Evolutionary conservation across 2,797 vertebrate genomes (phyloP), one percentile per base, ranked within the genome.

Genomic region (Phalanger gymnotis): DNA sequence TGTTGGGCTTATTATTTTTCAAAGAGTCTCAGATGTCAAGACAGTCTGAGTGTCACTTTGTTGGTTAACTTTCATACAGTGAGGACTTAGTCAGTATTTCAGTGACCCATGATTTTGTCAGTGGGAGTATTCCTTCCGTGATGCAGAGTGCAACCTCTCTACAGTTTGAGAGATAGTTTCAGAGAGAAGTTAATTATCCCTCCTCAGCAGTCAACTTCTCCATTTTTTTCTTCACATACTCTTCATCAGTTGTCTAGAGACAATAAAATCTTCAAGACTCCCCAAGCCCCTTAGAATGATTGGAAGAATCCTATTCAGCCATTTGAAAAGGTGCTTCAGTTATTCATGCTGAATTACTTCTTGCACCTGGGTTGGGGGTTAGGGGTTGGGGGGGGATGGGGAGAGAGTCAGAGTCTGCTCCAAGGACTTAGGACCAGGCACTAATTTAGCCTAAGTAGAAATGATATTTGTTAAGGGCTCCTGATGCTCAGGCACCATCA

Each of bases 1-100:
- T 52, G 7, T 25, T 55, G 90, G 25, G n/a, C 34, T 54, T 91
- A 25, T 54, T 56, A 54, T 90, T n/a, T 93, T 92, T 94, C 58
- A 94, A 93, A 93, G 40, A 51, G 73, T 66, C 11, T 54, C n/a
- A 30, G 52, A 30, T n/a, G 5, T n/a, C 73, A 90, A 87, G 90
- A 95, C 66, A 89, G 53, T 92, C 90, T 91, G 91, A 90, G 6
- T 22, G 93, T 93, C 52, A 51, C 54, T 92, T 97, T 54, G 54
- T 93, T 93, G 3, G 5, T 56, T 94, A 89, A 91, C 91, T 92
- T 92, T 28, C 93, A 54, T 94, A 90, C 87, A 81, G 5, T 47
- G 40, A 91, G 66, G 57, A 90, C 25, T 13, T 56, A 4, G 89
- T 6, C 53, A 90, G 25, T 27, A 51, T 51, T 51, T 51, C 73